Evolutionary conservation across 2,888 invertebrate species (phyloP).

Genomic region (Polydrusus tereticollis): DNA sequence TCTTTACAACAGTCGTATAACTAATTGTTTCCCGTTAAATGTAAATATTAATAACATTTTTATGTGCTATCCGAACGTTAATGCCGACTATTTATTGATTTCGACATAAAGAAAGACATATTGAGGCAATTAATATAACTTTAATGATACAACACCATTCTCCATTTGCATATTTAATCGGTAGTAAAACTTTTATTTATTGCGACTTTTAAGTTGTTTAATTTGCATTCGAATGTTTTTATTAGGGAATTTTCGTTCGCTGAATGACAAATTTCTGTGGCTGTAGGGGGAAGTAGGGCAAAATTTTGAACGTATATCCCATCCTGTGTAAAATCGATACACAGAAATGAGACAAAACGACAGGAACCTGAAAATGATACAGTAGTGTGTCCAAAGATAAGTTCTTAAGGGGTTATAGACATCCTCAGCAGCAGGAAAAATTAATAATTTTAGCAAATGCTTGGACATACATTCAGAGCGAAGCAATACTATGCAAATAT

Average conservation of each 20-base stretch:
- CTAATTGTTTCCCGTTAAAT: conserved; percentile 59
- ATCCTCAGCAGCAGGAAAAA: too few species aligned
- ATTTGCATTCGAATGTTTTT: conserved; percentile 43
- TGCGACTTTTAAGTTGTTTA: conserved; percentile 30
- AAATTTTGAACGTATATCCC: too few species aligned
- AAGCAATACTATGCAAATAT: too few species aligned
- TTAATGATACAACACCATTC: conserved; percentile 42
- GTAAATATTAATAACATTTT: conserved; percentile 58
- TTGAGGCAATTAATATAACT: conserved; percentile 39
- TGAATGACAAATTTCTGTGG: background rate
- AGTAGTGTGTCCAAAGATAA: too few species aligned
- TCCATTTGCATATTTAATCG: conserved; percentile 35
- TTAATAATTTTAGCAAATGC: too few species aligned
- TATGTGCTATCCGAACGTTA: conserved; percentile 38
- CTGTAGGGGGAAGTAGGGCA: background rate
- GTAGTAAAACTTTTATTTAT: conserved; percentile 46
- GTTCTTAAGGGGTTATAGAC: too few species aligned
- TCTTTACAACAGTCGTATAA: conserved; percentile 55
- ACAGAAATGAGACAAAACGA: too few species aligned
- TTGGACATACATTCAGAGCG: too few species aligned
- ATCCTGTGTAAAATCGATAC: too few species aligned
- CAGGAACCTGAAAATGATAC: too few species aligned
- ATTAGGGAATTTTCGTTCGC: conserved; percentile 19
- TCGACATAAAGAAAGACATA: conserved; percentile 49
- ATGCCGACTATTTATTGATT: conserved; percentile 43